Conservation (phyloP, 2,113 vertebrate species). For the Felis chaus region DNA sequence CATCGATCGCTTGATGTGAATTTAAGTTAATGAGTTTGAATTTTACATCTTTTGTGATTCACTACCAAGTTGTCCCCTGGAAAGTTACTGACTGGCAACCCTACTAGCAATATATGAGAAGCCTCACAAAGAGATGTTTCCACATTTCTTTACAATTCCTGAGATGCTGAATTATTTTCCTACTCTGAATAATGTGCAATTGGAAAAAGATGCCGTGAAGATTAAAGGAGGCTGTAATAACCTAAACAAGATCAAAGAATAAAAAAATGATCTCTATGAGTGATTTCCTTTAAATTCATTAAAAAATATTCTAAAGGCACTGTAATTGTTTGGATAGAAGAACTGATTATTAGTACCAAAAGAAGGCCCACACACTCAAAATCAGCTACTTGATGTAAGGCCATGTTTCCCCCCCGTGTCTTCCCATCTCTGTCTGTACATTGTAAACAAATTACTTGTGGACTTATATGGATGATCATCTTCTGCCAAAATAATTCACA, state of each 20-base stretch:
- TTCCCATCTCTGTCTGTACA: background rate
- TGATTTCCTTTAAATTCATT: slow-evolving; percentile 41
- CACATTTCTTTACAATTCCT: background rate
- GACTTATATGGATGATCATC: background rate
- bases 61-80: background rate
- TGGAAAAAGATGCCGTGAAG: slow-evolving; percentile 23
- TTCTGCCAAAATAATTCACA: background rate
- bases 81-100: slow-evolving; percentile 6
- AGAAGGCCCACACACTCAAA: background rate
- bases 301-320: background rate
- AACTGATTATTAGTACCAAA: background rate
- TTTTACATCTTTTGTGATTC: background rate
- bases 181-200: slow-evolving; percentile 13
- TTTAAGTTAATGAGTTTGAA: background rate
- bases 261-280: background rate
- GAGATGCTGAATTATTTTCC: slow-evolving; percentile 13
- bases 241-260: slow-evolving; percentile 51
- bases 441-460: slow-evolving; percentile 23
- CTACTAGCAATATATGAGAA: background rate
- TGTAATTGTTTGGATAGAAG: slow-evolving; percentile 6
- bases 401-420: background rate
- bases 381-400: slow-evolving; percentile 3
- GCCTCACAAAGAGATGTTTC: background rate
- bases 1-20: background rate
- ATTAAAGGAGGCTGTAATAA: slow-evolving; percentile 43